phyloP scores from a whole-genome alignment of 2,888 invertebrate species.

The Lydus trimaculatus region DNA sequence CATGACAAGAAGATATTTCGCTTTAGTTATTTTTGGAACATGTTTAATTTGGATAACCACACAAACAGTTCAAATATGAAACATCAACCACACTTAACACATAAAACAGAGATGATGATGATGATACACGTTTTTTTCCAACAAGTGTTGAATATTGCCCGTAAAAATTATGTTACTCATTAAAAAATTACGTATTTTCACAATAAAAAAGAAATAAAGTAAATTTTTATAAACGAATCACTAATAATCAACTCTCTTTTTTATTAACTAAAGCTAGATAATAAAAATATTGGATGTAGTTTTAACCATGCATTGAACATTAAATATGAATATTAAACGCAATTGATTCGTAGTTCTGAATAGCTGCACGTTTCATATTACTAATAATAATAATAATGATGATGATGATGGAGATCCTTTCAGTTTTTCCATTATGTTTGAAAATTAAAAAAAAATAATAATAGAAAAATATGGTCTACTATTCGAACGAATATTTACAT shows the following conservation, averaged over 20 bases:
- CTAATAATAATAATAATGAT: not conserved
- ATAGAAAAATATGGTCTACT: not conserved
- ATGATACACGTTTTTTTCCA: not conserved
- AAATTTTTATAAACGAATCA: not conserved
- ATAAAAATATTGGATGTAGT: not conserved
- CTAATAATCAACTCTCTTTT: not conserved
- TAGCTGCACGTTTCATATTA: slow-evolving; percentile 5
- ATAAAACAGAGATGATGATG: not conserved
- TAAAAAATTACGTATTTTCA: not conserved
- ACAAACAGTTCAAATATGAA: not conserved
- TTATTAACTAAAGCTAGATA: not conserved
- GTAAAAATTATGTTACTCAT: not conserved
- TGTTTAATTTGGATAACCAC: not conserved
- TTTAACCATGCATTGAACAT: not conserved
- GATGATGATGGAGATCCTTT: not conserved
- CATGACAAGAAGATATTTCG: not conserved
- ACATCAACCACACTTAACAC: not conserved
- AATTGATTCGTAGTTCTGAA: not conserved
- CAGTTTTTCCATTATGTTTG: not conserved
- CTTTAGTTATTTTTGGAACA: slow-evolving; percentile 6
- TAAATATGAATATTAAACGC: not conserved
- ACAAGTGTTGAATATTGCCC: not conserved
- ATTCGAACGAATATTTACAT: not conserved
- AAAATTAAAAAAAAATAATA: not conserved
- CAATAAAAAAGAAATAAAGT: not conserved